phyloP scores from a whole-genome alignment of 2,888 invertebrate genomes.

The Pemphredon lugubris region DNA sequence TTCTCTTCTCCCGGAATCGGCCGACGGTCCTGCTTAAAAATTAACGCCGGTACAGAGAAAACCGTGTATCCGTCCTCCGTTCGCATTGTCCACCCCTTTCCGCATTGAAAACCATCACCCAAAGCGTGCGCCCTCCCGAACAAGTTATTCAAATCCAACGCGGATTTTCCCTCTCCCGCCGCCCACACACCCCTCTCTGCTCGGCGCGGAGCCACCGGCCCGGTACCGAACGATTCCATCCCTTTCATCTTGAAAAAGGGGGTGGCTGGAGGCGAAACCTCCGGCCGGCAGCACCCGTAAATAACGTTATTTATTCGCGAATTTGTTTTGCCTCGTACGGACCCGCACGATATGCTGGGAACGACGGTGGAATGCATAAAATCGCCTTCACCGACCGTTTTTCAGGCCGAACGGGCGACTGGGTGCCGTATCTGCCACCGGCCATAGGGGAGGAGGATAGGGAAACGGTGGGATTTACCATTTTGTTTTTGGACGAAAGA shows the following conservation, averaged over 20 bases:
- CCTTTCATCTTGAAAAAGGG: slow-evolving; percentile 14
- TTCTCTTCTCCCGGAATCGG: slow-evolving; percentile 7
- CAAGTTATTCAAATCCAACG: slow-evolving; percentile 50
- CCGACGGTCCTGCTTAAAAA: slow-evolving; percentile 37
- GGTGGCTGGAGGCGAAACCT: slow-evolving; percentile 3
- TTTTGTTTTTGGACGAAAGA: too few species aligned
- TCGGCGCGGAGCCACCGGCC: too few species aligned
- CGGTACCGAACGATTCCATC: too few species aligned
- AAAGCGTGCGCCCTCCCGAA: slow-evolving; percentile 5
- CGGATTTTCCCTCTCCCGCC: slow-evolving; percentile 3
- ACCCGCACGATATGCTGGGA: slow-evolving; percentile 27
- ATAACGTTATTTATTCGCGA: slow-evolving; percentile 72
- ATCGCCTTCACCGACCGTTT: slow-evolving; percentile 36
- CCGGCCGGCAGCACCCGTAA: slow-evolving; percentile 50
- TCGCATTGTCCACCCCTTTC: slow-evolving; percentile 26
- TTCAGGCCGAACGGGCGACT: slow-evolving; percentile 21
- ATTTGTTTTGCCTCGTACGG: slow-evolving; percentile 65
- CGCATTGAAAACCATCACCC: slow-evolving; percentile 28
- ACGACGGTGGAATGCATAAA: slow-evolving; percentile 53
- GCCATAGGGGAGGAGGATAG: too few species aligned
- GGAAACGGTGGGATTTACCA: too few species aligned
- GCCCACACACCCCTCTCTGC: slow-evolving; percentile 1
- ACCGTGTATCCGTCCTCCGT: slow-evolving; percentile 31
- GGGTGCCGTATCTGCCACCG: too few species aligned
- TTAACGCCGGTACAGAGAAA: slow-evolving; percentile 27